Percentiles rank a stretch among this genome's conserved stretches.
These are phyloP conservation scores for Drosophila punjabiensis DNA, from an alignment of 1,140 invertebrate genomes.

Conservation along the genomic window DNA sequence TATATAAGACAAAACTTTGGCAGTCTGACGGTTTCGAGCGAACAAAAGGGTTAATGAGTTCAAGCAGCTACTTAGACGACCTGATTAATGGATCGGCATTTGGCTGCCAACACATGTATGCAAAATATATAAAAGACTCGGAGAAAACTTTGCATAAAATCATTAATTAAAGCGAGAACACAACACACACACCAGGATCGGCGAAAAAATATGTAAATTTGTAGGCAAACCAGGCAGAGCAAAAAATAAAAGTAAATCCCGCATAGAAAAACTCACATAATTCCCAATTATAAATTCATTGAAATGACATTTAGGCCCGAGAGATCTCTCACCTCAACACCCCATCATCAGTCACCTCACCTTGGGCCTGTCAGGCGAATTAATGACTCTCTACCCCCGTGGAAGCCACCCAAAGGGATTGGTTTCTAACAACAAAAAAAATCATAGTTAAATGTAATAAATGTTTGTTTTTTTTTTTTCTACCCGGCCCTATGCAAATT, in stretches of 20 bases:
- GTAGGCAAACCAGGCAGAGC: not conserved
- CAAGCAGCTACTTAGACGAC: constrained; percentile 69
- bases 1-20: constrained; percentile 75
- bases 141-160: constrained; percentile 70
- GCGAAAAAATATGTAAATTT: constrained; percentile 70
- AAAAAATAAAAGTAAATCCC: constrained; percentile 44
- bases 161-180: constrained; percentile 73
- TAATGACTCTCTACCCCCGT: constrained; percentile 51
- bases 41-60: constrained; percentile 85
- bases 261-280: constrained; percentile 58
- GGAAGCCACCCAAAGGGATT: constrained; percentile 43
- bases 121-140: constrained; percentile 55
- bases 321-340: constrained; percentile 60
- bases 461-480: constrained; percentile 76
- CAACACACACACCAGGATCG: constrained; percentile 38
- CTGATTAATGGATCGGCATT: constrained; percentile 79
- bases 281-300: constrained; percentile 85
- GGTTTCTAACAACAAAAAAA: constrained; percentile 27
- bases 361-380: constrained; percentile 55
- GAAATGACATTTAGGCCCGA: constrained; percentile 80
- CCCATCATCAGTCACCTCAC: constrained; percentile 67
- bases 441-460: constrained; percentile 78
- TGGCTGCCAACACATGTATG: constrained; percentile 52
- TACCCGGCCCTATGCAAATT: constrained; percentile 66
- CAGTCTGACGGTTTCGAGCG: constrained; percentile 57